Evolutionary conservation across 2,888 invertebrate genomes (phyloP).

Genomic region (Lycaena phlaeas): DNA sequence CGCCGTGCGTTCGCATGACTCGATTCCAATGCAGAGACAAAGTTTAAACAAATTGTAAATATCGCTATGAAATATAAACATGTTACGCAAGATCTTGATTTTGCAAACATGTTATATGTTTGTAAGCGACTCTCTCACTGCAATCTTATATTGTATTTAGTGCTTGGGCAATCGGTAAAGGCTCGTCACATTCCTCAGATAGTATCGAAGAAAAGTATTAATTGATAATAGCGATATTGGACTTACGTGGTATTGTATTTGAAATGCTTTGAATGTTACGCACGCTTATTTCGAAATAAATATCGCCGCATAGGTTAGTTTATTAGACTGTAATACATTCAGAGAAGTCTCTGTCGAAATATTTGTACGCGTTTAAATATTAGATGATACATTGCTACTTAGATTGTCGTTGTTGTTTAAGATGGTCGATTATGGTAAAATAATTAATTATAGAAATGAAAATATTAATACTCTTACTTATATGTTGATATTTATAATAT

Average conservation of each 20-base stretch:
- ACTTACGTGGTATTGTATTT: not conserved
- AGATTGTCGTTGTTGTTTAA: too few species aligned
- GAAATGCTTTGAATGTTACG: not conserved
- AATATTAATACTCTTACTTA: too few species aligned
- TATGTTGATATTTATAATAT: too few species aligned
- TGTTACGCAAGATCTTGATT: slow-evolving; percentile 15
- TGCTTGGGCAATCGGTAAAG: not conserved
- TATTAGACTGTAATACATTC: not conserved
- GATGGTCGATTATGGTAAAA: too few species aligned
- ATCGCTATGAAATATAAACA: slow-evolving; percentile 23
- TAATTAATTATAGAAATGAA: too few species aligned
- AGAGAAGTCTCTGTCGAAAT: not conserved
- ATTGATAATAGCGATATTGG: slow-evolving; percentile 3
- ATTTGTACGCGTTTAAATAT: too few species aligned
- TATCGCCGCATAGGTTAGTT: not conserved
- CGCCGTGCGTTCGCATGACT: slow-evolving; percentile 11
- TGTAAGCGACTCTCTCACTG: slow-evolving; percentile 7
- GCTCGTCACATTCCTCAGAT: not conserved
- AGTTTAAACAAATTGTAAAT: slow-evolving; percentile 33
- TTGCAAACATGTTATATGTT: slow-evolving; percentile 10
- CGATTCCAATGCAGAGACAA: slow-evolving; percentile 32
- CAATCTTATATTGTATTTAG: not conserved
- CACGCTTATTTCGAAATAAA: not conserved
- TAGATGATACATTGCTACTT: too few species aligned
- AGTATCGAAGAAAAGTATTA: not conserved